Evolutionary conservation across 2,888 invertebrate genomes (phyloP).

Genomic region (Belgica antarctica): DNA sequence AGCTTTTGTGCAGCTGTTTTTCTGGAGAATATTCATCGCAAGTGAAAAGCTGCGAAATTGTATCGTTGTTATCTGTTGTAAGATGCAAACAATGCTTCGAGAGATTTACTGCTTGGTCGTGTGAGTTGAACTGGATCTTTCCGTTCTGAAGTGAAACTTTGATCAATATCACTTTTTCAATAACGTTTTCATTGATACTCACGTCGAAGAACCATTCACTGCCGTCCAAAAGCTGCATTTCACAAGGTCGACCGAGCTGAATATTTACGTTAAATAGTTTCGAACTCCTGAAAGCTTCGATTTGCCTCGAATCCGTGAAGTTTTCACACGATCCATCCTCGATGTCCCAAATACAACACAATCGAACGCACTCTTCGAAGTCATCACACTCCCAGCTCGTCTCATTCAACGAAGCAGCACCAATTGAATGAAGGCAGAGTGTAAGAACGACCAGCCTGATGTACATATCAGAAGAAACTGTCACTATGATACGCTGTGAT

Average conservation of each 20-base stretch:
- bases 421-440: not conserved
- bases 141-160: not conserved
- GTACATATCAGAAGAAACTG: not conserved
- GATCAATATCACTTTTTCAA: slow-evolving; percentile 3
- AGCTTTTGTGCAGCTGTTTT: slow-evolving; percentile 4
- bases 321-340: not conserved
- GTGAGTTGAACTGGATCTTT: not conserved
- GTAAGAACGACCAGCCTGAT: not conserved
- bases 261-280: not conserved
- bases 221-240: not conserved
- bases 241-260: not conserved
- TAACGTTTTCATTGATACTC: too few species aligned
- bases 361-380: not conserved
- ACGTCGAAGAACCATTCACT: not conserved
- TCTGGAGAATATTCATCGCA: not conserved
- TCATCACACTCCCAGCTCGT: not conserved
- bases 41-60: not conserved
- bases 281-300: not conserved
- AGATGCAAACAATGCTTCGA: slow-evolving; percentile 18
- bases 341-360: not conserved
- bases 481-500: too few species aligned
- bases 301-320: not conserved
- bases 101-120: not conserved
- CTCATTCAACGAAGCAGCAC: not conserved
- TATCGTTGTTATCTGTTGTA: slow-evolving; percentile 21